phyloP scores from a whole-genome alignment of 1,140 invertebrate species.

The Drosophila azteca region DNA sequence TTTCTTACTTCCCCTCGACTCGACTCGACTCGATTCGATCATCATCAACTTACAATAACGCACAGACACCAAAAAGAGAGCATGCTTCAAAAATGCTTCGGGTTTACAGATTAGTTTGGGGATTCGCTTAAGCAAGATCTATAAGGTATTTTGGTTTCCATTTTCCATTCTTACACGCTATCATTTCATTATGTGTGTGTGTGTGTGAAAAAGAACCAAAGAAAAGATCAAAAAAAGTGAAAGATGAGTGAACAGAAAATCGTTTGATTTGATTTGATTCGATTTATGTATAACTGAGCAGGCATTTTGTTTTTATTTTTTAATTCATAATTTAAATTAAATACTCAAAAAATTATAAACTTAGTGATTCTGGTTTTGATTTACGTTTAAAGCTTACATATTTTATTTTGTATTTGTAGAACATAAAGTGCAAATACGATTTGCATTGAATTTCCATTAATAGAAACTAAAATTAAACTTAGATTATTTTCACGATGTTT shows the following conservation, averaged over 20 bases:
- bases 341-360: conserved; percentile 49
- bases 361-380: conserved; percentile 62
- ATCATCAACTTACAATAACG: conserved; percentile 62
- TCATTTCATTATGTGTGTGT: not conserved
- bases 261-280: conserved; percentile 8
- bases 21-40: conserved; percentile 29
- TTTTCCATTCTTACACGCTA: conserved; percentile 21
- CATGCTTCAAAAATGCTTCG: conserved; percentile 23
- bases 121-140: conserved; percentile 24
- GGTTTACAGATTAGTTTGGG: conserved; percentile 11
- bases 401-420: conserved; percentile 50
- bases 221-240: conserved; percentile 7
- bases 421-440: conserved; percentile 66
- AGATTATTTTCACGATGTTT: conserved; percentile 49
- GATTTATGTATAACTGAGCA: conserved; percentile 48
- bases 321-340: conserved; percentile 49
- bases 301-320: conserved; percentile 29
- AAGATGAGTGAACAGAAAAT: conserved; percentile 26
- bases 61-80: conserved; percentile 45
- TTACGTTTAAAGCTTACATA: conserved; percentile 76
- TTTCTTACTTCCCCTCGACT: conserved; percentile 9
- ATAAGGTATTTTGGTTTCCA: conserved; percentile 17
- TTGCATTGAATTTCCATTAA: conserved; percentile 31
- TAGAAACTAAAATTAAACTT: conserved; percentile 62
- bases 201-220: conserved; percentile 11